These are phyloP conservation scores for Ischnus inquisitorius DNA, from an alignment of 2,888 invertebrate genomes.

Conservation along the genomic window DNA sequence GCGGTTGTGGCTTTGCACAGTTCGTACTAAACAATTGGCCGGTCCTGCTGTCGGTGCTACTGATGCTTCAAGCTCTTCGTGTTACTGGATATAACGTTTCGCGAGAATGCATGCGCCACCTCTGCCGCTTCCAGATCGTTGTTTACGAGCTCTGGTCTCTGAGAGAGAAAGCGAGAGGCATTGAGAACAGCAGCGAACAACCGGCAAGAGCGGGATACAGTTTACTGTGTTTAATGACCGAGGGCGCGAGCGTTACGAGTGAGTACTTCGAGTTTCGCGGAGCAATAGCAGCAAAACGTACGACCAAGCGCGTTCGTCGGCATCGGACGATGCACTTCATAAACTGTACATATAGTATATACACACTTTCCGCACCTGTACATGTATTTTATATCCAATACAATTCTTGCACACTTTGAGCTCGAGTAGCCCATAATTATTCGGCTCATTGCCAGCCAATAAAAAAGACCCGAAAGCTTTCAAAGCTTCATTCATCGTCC, in stretches of 20 bases:
- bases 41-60: slow-evolving; percentile 12
- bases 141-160: slow-evolving; percentile 46
- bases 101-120: slow-evolving; percentile 12
- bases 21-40: slow-evolving; percentile 46
- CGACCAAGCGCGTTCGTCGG: slow-evolving; percentile 38
- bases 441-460: neutral
- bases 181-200: neutral
- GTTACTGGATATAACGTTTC: slow-evolving; percentile 24
- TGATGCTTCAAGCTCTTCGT: neutral
- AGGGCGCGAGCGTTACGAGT: slow-evolving; percentile 56
- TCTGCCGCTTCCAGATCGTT: slow-evolving; percentile 37
- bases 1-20: slow-evolving; percentile 28
- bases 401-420: neutral
- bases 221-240: slow-evolving; percentile 61
- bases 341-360: slow-evolving; percentile 15
- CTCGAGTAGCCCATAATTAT: neutral
- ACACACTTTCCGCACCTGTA: neutral
- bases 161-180: slow-evolving; percentile 22
- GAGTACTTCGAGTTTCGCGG: slow-evolving; percentile 58
- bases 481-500: no score
- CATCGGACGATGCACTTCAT: slow-evolving; percentile 41
- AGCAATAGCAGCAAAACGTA: slow-evolving; percentile 46
- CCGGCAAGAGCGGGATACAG: slow-evolving; percentile 6
- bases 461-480: neutral
- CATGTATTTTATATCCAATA: neutral